Evolutionary conservation across 2,888 invertebrate genomes (phyloP).

Genomic region (Pristionchus arcanus): DNA sequence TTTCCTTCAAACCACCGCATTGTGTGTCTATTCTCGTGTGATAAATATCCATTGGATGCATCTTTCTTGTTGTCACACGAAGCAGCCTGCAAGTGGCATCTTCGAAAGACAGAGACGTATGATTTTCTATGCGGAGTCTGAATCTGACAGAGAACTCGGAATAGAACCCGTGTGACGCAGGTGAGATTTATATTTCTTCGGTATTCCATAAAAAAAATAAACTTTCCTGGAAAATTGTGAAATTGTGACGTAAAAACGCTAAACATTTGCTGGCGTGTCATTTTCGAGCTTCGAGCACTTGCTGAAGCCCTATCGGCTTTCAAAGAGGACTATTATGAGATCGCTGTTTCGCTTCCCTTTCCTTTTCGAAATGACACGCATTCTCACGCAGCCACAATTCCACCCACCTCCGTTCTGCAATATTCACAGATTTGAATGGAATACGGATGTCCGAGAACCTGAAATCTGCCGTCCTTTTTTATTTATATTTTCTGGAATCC

Average conservation of each 20-base stretch:
- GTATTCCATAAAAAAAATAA: not conserved
- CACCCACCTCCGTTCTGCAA: conserved; percentile 4
- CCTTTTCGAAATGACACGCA: not conserved
- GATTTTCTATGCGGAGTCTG: not conserved
- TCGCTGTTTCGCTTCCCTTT: not conserved
- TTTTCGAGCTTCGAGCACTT: not conserved
- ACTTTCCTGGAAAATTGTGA: not conserved
- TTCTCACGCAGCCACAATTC: not conserved
- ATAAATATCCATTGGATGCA: not conserved
- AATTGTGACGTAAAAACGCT: not conserved
- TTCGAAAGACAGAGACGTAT: not conserved
- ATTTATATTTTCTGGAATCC: not conserved
- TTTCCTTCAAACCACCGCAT: not conserved
- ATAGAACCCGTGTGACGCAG: not conserved
- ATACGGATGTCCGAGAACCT: not conserved
- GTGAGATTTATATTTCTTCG: not conserved
- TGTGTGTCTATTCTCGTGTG: not conserved
- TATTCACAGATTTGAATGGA: not conserved
- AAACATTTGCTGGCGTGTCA: not conserved
- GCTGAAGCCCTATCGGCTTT: not conserved
- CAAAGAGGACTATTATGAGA: not conserved
- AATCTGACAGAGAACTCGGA: not conserved
- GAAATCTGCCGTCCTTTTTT: not conserved
- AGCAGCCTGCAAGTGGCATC: not conserved
- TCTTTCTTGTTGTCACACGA: not conserved